These are phyloP conservation scores for Branchellion lobata DNA, from an alignment of 2,888 invertebrate genomes.

Conservation along the genomic window DNA sequence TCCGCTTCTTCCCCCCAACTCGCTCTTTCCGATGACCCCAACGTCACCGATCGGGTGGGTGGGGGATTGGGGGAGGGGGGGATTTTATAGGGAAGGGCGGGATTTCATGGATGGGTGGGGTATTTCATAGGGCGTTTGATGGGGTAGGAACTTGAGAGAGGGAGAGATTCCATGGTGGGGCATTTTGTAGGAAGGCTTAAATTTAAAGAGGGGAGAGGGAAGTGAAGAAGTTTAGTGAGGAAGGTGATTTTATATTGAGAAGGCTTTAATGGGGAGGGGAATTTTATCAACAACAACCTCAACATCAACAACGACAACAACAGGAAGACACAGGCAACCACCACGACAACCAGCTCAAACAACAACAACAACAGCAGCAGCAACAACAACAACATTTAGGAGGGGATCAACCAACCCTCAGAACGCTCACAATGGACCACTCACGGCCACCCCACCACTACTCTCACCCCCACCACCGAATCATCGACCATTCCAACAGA, in stretches of 20 bases:
- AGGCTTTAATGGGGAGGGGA: no score
- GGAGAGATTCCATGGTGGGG: no score
- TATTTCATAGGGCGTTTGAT: no score
- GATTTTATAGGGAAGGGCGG: no score
- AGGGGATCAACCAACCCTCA: conserved; percentile 23
- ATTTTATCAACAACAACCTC: background rate
- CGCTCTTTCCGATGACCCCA: conserved; percentile 7
- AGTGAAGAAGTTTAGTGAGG: no score
- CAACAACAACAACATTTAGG: background rate
- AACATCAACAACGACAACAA: background rate
- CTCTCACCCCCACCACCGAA: background rate
- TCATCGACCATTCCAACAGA: background rate
- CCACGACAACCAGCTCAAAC: conserved; percentile 24
- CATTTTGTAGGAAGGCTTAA: no score
- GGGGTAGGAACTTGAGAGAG: no score
- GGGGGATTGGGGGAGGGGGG: no score
- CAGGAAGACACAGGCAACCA: conserved; percentile 24
- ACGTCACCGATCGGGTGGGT: background rate
- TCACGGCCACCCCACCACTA: conserved; percentile 20
- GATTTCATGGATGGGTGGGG: no score
- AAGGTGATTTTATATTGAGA: no score
- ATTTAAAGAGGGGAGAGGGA: no score
- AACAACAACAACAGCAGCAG: background rate
- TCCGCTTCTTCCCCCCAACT: conserved; percentile 3
- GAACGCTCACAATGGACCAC: conserved; percentile 29